Evolutionary conservation across 2,113 vertebrate genomes (phyloP).

Genomic region (Elephantulus edwardii): DNA sequence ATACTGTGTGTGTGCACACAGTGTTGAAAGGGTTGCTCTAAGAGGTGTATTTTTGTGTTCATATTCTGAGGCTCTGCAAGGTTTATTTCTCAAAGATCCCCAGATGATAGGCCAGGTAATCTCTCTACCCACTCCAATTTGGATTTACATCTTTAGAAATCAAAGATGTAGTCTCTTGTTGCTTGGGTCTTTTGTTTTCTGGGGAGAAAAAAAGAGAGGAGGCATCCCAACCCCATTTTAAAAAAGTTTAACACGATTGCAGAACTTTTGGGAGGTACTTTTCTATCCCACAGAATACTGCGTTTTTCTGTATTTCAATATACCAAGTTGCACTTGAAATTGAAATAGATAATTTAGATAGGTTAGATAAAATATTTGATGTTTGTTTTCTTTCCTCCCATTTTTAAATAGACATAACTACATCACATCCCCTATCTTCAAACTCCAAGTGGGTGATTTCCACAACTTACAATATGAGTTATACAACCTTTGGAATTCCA

Average conservation of each 20-base stretch:
- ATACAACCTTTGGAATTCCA: conserved; percentile 31
- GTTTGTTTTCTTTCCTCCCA: background rate
- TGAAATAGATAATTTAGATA: conserved; percentile 20
- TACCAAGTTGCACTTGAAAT: conserved; percentile 12
- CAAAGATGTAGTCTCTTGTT: background rate
- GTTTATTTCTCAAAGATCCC: background rate
- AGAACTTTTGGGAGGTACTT: background rate
- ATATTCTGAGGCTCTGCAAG: background rate
- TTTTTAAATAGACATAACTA: background rate
- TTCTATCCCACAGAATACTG: background rate
- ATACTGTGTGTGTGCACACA: background rate
- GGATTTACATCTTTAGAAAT: background rate
- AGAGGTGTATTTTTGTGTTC: too few species aligned
- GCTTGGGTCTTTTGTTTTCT: background rate
- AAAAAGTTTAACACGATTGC: background rate
- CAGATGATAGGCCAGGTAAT: background rate
- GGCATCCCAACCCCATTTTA: too few species aligned
- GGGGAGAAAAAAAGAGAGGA: conserved; percentile 34
- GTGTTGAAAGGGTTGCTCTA: background rate
- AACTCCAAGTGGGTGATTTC: conserved; percentile 13
- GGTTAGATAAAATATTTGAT: background rate
- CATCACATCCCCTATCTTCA: conserved; percentile 31
- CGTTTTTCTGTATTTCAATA: background rate
- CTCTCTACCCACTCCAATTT: conserved; percentile 2
- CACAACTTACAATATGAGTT: background rate